Evolutionary conservation across 2,888 invertebrate species (phyloP), one percentile per base, ranked within the genome.

Genomic region (Luffia ferchaultella): DNA sequence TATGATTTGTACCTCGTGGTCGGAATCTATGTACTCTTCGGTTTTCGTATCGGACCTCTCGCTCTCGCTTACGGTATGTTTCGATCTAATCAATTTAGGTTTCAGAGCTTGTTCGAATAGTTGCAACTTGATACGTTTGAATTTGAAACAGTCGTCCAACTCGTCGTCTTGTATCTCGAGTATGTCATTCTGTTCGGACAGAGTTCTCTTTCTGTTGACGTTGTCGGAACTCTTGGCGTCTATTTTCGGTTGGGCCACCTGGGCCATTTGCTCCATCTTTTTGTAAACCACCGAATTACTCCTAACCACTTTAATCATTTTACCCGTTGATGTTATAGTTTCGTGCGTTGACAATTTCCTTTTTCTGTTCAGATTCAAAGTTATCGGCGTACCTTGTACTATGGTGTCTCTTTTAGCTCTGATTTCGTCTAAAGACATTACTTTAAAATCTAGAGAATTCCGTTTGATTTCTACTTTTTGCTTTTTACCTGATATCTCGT

Each of bases 391-490:
- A 0, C 58, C 56, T 50, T 65, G 68, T 49, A 70, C 54, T 15
- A 70, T 48, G 0, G 59, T 55, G 0, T 71, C 62, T 58, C 77
- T 78, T 46, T 68, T 62, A 0, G 80, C 83, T 49, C 84, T 61
- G 9, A 86, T 86, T 60, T 87, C 86, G n/a, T 85, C 84, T 3
- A 86, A 64, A 0, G 85, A 80, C 15, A 86, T 58, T 0, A 86
- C 65, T 63, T 85, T 79, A 59, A 86, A 85, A 57, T 85, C 80
- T 18, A 76, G 54, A 0, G 70, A 63, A 57, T 55, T 65, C 2
- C 72, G 63, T 20, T 61, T 56, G 19, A 73, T 74, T 1, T 52
- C 50, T 16, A 2, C 58, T n/a, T 18, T 50, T 15, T 55, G 52
- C 42, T 64, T 65, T 58, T 71, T 75, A 56, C 77, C 79, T 54